Conservation (phyloP, 1,140 invertebrate species). For the Coelopa frigida region DNA sequence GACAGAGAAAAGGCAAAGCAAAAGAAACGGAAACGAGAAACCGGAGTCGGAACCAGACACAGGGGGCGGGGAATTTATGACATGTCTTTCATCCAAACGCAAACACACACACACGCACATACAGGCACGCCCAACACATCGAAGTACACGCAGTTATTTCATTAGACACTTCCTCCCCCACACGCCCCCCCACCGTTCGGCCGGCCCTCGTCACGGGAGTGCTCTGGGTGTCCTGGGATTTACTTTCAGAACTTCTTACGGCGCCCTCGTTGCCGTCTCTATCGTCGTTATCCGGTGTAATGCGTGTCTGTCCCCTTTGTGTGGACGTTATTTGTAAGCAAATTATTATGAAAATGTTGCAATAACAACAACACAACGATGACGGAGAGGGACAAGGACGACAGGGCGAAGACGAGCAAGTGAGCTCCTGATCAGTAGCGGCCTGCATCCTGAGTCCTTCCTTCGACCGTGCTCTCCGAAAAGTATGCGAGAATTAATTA, state of each 20-base stretch:
- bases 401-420: background rate
- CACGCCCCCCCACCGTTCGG: too few relatives aligned
- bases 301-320: conserved; percentile 1
- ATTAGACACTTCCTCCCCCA: too few relatives aligned
- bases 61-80: background rate
- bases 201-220: too few relatives aligned
- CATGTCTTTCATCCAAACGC: background rate
- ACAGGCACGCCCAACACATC: background rate
- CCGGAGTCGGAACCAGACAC: too few relatives aligned
- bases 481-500: conserved; percentile 14
- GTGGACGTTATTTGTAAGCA: conserved; percentile 4
- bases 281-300: too few relatives aligned
- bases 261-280: too few relatives aligned
- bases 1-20: too few relatives aligned
- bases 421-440: background rate
- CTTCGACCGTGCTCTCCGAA: background rate
- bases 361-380: conserved; percentile 6
- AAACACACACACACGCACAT: background rate
- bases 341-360: conserved; percentile 10
- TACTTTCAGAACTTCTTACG: too few relatives aligned
- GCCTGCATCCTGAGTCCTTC: background rate
- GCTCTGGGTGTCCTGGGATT: too few relatives aligned
- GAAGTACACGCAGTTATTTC: too few relatives aligned
- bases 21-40: too few relatives aligned
- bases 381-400: conserved; percentile 1